A percentile compares a stretch with the other conserved stretches of the same genome.
Conservation (phyloP, 2,888 invertebrate genomes). For the Sarcophaga subvicina region DNA sequence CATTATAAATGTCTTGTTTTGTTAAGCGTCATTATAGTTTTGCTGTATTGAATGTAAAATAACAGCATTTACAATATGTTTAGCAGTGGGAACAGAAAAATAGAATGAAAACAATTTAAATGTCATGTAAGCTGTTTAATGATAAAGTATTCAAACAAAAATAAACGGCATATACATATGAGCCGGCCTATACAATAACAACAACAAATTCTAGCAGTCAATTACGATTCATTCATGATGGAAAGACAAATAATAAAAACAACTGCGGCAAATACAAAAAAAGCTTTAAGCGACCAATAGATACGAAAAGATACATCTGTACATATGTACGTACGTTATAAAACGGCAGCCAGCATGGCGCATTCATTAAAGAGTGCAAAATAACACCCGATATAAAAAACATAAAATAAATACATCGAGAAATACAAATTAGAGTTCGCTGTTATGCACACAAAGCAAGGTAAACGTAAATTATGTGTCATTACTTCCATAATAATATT, state of each 20-base stretch:
- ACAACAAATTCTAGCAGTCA: conserved; percentile 13
- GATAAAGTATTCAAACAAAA: not conserved
- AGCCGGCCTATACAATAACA: not conserved
- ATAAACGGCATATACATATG: not conserved
- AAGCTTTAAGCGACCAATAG: not conserved
- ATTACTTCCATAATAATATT: too few species aligned
- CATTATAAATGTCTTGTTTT: not conserved
- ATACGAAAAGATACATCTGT: not conserved
- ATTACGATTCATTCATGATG: conserved; percentile 45
- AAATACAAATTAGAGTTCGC: not conserved
- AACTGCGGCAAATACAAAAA: not conserved
- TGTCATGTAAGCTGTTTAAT: conserved; percentile 34
- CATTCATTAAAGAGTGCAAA: conserved; percentile 14
- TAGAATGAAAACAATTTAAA: conserved; percentile 8
- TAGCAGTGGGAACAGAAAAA: not conserved
- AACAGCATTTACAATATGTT: conserved; percentile 1
- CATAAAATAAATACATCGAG: not conserved
- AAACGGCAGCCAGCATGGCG: conserved; percentile 46
- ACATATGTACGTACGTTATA: not conserved
- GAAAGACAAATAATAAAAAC: conserved; percentile 23
- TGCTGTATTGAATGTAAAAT: not conserved
- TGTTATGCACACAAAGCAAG: too few species aligned
- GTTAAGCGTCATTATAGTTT: not conserved
- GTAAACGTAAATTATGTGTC: too few species aligned
- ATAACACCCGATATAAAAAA: not conserved